Evolutionary conservation across 2,888 invertebrate species (phyloP), one percentile per base, ranked within the genome.

Genomic region (Cephus rjabovi): DNA sequence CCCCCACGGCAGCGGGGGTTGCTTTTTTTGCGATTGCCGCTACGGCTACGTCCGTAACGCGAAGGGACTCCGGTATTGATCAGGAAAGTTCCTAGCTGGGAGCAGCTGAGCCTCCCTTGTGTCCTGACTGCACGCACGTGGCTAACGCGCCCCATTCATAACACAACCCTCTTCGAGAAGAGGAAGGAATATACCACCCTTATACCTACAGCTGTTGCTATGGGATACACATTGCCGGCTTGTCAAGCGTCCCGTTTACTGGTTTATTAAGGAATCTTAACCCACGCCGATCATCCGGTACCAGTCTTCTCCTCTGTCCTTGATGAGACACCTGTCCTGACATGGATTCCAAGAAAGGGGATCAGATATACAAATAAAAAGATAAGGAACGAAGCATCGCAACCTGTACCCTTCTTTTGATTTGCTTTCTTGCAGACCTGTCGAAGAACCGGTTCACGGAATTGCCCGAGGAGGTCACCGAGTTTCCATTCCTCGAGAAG

Each of bases 381-480:
- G 56, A 23, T 9, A 56, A 56, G 56, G 23, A 56, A 23, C 56
- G 23, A 23, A 23, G 56, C 56, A 56, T 56, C 56, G 56, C 56
- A 23, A 9, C 56, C 56, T 56, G 23, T 56, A 56, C 23, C 56
- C 15, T 23, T 56, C 23, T 56, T 56, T 56, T 23, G 56, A 56
- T 56, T 56, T 56, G 56, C 56, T 9, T 23, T 90, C 81, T 93
- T 94, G 83, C 93, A 97, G 97, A 97, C 94, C 93, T 97, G 86
- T 97, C 97, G 74, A 95, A 96, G 90, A 97, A 97, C 92, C 94
- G 98, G 86, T 96, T 98, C 92, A 94, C 95, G 91, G 98, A 98
- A 92, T 93, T 98, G 89, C 98, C 98, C 78, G 95, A 95, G 90
- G 98, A 98, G 93, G 93, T 98, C 83, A 97, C 97, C 82, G 95